phyloP scores from a whole-genome alignment of 2,888 invertebrate species.

The Portevinia maculata region DNA sequence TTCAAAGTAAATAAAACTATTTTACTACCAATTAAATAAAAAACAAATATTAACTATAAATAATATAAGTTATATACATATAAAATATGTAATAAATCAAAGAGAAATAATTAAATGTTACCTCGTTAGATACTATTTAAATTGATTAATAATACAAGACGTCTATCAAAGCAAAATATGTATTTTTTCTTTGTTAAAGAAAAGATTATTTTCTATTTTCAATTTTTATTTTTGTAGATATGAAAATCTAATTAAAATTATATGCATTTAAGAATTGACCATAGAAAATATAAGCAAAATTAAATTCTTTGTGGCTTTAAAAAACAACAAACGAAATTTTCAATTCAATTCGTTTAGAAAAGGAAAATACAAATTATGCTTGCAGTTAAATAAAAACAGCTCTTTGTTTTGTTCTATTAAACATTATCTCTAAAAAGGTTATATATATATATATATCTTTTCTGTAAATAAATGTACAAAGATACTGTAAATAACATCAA shows the following conservation, averaged over 20 bases:
- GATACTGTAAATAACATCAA: slow-evolving; percentile 41
- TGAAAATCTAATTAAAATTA: slow-evolving; percentile 42
- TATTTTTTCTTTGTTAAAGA: slow-evolving; percentile 12
- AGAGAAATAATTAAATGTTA: slow-evolving; percentile 78
- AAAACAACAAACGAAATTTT: slow-evolving; percentile 20
- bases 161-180: slow-evolving; percentile 15
- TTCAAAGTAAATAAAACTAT: slow-evolving; percentile 68
- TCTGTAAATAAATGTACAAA: slow-evolving; percentile 67
- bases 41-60: slow-evolving; percentile 48
- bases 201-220: neutral
- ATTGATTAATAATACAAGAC: slow-evolving; percentile 43
- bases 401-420: neutral
- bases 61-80: slow-evolving; percentile 62
- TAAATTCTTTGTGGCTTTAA: slow-evolving; percentile 71
- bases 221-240: slow-evolving; percentile 52
- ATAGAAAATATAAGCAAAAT: slow-evolving; percentile 23
- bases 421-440: neutral
- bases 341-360: slow-evolving; percentile 9
- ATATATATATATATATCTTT: neutral
- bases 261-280: slow-evolving; percentile 30
- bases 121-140: slow-evolving; percentile 78
- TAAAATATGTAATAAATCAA: slow-evolving; percentile 65
- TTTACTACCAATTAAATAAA: slow-evolving; percentile 49
- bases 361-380: slow-evolving; percentile 26
- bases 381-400: slow-evolving; percentile 1